Evolutionary conservation across 2,113 vertebrate species (phyloP), one percentile per base, ranked within the genome.

Genomic region (Trichechus manatus): DNA sequence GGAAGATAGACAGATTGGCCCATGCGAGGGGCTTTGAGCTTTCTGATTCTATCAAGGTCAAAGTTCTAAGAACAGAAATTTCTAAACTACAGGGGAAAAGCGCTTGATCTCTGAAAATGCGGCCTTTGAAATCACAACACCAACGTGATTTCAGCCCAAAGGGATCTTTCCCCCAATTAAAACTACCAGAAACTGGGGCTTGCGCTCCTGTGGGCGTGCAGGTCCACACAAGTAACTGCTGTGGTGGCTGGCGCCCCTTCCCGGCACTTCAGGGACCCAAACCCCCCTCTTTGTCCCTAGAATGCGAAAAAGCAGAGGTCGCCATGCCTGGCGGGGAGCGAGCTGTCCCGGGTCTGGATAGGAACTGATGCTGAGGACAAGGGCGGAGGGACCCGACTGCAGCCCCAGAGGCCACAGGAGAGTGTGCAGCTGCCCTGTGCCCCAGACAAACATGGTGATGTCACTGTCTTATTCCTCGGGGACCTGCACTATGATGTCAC

Each of bases 21-120:
- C 61, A 27, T n/a, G 78, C 1, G 91, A 93, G 89, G 95, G 84
- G 97, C 97, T 97, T 96, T 97, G 96, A 96, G 93, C 95, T 96
- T 95, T 97, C 94, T 97, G 97, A 95, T 96, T 97, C 83, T 91
- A 96, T 96, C 91, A 96, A 96, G 97, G 97, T 97, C 97, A 97
- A 95, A 97, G 97, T 97, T 96, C 97, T 96, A 91, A 98, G 97
- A 97, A 96, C 97, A 97, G 96, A 97, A 97, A 96, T 95, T 93
- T 97, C 93, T 98, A 89, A 97, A 97, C 97, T 94, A 97, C 96
- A 79, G 96, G 97, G 92, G 75, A 80, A 97, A 78, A 92, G 87
- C 94, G 97, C 96, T 97, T 97, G 93, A 97, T 98, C 97, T 98
- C 92, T 90, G 91, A 87, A 97, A 97, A 95, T 92, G 92, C 95